Evolutionary conservation across 2,888 invertebrate genomes (phyloP).

Genomic region (Caenorhabditis zanzibari): DNA sequence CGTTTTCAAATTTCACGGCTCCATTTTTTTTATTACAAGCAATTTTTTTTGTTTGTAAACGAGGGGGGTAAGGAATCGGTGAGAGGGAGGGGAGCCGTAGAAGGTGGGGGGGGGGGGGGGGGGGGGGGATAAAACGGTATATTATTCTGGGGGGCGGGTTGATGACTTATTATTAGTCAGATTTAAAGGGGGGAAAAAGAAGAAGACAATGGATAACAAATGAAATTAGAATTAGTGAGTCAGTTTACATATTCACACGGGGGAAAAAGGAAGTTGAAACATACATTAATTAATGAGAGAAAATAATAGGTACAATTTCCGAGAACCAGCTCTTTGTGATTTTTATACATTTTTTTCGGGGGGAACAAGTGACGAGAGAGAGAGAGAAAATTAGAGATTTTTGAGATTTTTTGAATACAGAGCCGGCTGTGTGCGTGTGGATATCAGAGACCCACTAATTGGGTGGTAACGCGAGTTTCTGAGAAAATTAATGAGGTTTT

Average conservation of each 20-base stretch:
- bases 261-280: slow-evolving; percentile 5
- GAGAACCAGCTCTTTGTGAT: slow-evolving; percentile 60
- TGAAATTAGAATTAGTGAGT: slow-evolving; percentile 50
- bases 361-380: neutral
- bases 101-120: slow-evolving; percentile 2
- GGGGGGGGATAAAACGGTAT: neutral
- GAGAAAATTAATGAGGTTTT: slow-evolving; percentile 12
- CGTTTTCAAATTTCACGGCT: slow-evolving; percentile 43
- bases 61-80: slow-evolving; percentile 33
- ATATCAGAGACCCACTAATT: slow-evolving; percentile 40
- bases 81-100: slow-evolving; percentile 16
- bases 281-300: slow-evolving; percentile 1
- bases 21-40: slow-evolving; percentile 50
- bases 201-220: too few species aligned
- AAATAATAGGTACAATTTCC: slow-evolving; percentile 10
- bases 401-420: slow-evolving; percentile 50
- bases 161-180: slow-evolving; percentile 52
- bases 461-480: slow-evolving; percentile 1
- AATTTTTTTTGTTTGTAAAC: slow-evolving; percentile 27
- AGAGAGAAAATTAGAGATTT: slow-evolving; percentile 27
- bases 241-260: slow-evolving; percentile 61
- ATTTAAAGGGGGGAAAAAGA: slow-evolving; percentile 2
- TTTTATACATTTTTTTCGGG: slow-evolving; percentile 43
- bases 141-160: slow-evolving; percentile 7
- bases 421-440: slow-evolving; percentile 56